These are phyloP conservation scores for Heliconius hermathena DNA, from an alignment of 1,140 invertebrate species.

Conservation along the genomic window DNA sequence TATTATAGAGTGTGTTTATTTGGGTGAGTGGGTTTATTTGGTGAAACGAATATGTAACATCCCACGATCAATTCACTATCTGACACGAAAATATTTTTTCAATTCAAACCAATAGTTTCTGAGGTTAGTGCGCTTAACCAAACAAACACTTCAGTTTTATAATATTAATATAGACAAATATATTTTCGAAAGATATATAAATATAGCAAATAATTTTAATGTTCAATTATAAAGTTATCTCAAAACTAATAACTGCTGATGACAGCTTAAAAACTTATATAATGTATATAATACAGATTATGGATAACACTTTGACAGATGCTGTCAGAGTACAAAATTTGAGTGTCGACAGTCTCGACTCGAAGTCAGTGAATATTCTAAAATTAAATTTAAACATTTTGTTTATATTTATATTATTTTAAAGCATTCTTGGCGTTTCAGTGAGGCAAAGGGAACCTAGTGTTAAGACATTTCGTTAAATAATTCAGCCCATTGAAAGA, in stretches of 20 bases:
- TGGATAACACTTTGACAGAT: constrained; percentile 1
- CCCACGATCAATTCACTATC: too few species aligned
- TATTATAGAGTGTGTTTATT: too few species aligned
- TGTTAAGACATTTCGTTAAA: neutral
- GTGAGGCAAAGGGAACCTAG: neutral
- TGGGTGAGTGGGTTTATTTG: too few species aligned
- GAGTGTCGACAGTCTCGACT: neutral
- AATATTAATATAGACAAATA: too few species aligned
- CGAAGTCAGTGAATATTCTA: neutral
- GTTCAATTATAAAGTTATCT: constrained; percentile 4
- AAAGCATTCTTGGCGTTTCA: too few species aligned
- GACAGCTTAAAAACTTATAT: neutral
- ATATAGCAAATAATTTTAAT: neutral
- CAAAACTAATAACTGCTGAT: neutral
- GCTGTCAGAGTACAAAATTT: neutral
- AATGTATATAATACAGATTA: neutral
- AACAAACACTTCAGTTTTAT: too few species aligned
- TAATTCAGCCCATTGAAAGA: too few species aligned
- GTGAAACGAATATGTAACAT: too few species aligned
- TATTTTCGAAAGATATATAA: too few species aligned
- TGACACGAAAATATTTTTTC: too few species aligned
- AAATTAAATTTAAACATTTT: neutral
- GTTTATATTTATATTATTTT: neutral
- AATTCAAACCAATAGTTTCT: too few species aligned
- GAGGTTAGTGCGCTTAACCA: too few species aligned